A percentile compares a stretch with the other conserved stretches of the same genome.
phyloP scores from a whole-genome alignment of 1,140 invertebrate genomes.

The Epicauta chinensis region DNA sequence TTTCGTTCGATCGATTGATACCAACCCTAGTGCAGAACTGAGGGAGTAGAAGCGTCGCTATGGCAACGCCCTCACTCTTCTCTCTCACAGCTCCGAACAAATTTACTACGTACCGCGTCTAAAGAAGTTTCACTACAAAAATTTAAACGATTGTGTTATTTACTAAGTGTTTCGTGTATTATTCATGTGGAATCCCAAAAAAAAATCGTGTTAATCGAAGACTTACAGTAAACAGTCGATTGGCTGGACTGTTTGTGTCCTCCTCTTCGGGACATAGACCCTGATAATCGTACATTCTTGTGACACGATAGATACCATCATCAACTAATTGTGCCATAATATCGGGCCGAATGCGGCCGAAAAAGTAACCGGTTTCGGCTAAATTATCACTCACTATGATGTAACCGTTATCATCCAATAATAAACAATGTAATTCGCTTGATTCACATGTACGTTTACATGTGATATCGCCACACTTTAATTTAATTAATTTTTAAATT shows the following conservation, averaged over 20 bases:
- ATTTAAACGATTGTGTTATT: too few relatives aligned
- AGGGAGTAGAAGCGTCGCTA: too few relatives aligned
- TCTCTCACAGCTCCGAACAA: too few relatives aligned
- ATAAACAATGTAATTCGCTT: constrained; percentile 70
- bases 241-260: constrained; percentile 53
- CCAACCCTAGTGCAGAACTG: too few relatives aligned
- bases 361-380: constrained; percentile 73
- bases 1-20: too few relatives aligned
- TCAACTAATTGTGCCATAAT: constrained; percentile 74
- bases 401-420: constrained; percentile 88
- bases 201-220: too few relatives aligned
- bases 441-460: constrained; percentile 62
- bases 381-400: constrained; percentile 70
- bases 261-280: constrained; percentile 72
- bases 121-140: too few relatives aligned
- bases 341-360: constrained; percentile 73
- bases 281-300: constrained; percentile 83
- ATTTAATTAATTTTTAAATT: too few relatives aligned
- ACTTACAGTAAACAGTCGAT: constrained; percentile 56
- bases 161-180: too few relatives aligned
- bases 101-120: too few relatives aligned
- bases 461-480: constrained; percentile 52
- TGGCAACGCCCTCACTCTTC: too few relatives aligned
- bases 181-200: too few relatives aligned
- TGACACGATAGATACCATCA: constrained; percentile 68